Conservation (phyloP, 2,797 vertebrate species). For the Aulostomus chinensis region DNA sequence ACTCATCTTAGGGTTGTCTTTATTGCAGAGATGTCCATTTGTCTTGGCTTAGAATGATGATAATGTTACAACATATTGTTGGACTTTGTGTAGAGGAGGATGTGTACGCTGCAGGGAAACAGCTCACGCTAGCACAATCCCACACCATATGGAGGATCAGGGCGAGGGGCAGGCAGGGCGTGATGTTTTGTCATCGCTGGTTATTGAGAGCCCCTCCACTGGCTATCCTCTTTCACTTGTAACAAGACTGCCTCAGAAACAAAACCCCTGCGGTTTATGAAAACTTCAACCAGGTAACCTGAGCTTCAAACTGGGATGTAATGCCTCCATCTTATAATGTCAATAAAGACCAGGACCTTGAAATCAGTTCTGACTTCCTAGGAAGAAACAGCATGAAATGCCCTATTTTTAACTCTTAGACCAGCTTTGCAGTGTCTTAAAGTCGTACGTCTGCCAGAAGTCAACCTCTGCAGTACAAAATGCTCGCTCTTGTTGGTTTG, state of each 20-base stretch:
- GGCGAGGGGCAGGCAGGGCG: constrained; percentile 15
- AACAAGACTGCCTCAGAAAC: constrained; percentile 46
- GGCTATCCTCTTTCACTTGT: constrained; percentile 41
- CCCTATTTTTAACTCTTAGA: constrained; percentile 22
- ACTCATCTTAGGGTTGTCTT: no score
- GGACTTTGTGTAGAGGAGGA: no score
- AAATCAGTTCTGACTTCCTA: constrained; percentile 43
- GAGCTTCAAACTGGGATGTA: constrained; percentile 52
- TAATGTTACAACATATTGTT: no score
- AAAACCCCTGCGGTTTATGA: constrained; percentile 35
- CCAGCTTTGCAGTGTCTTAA: constrained; percentile 26
- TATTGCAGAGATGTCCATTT: not conserved
- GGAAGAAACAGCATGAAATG: constrained; percentile 29
- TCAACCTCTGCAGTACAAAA: not conserved
- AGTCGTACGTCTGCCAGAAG: not conserved
- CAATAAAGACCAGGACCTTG: constrained; percentile 44
- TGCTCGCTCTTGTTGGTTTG: not conserved
- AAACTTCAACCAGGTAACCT: constrained; percentile 40
- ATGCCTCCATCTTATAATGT: constrained; percentile 21
- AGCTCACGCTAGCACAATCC: no score
- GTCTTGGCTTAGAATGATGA: constrained; percentile 2
- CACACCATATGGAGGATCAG: constrained; percentile 10
- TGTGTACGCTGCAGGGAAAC: no score
- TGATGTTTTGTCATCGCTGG: constrained; percentile 50
- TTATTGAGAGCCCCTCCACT: constrained; percentile 17